A percentile compares a stretch with the other conserved stretches of the same genome.
Conservation (phyloP, 2,888 invertebrate genomes). For the Gerris lacustris region DNA sequence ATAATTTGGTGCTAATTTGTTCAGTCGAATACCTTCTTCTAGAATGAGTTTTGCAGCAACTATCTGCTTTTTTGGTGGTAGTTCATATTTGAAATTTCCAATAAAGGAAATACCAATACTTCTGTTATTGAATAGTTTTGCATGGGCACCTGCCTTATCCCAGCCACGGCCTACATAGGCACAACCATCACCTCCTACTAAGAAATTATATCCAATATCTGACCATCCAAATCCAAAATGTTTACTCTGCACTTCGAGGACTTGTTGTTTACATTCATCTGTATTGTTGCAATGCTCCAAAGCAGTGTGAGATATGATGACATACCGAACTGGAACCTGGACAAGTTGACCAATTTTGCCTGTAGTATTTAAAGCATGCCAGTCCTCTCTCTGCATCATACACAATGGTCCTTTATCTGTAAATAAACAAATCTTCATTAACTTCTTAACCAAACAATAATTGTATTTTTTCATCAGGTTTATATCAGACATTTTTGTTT, state of each 20-base stretch:
- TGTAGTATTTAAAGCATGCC: constrained; percentile 22
- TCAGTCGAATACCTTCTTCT: constrained; percentile 15
- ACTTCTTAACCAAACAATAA: too few relatives aligned
- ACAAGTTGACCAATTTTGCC: constrained; percentile 29
- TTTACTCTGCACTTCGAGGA: constrained; percentile 15
- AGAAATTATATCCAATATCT: constrained; percentile 28
- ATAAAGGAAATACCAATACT: constrained; percentile 22
- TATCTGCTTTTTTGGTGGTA: constrained; percentile 19
- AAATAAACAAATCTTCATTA: too few relatives aligned
- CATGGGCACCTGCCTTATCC: constrained; percentile 56
- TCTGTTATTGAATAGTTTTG: constrained; percentile 33
- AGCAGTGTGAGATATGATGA: constrained; percentile 23
- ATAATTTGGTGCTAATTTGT: constrained; percentile 19
- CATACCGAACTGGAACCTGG: constrained; percentile 22
- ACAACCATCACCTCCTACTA: constrained; percentile 26
- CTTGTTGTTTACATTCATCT: constrained; percentile 14
- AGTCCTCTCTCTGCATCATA: constrained; percentile 22
- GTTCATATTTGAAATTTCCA: constrained; percentile 20
- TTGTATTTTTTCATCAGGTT: too few relatives aligned
- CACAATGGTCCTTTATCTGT: background rate
- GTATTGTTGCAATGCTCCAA: constrained; percentile 15
- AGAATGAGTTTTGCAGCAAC: constrained; percentile 19
- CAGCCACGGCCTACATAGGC: constrained; percentile 38
- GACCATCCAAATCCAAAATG: constrained; percentile 18
- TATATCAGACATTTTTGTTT: too few relatives aligned